Evolutionary conservation across 2,888 invertebrate species (phyloP), one percentile per base, ranked within the genome.

Genomic region (Pocota personata): DNA sequence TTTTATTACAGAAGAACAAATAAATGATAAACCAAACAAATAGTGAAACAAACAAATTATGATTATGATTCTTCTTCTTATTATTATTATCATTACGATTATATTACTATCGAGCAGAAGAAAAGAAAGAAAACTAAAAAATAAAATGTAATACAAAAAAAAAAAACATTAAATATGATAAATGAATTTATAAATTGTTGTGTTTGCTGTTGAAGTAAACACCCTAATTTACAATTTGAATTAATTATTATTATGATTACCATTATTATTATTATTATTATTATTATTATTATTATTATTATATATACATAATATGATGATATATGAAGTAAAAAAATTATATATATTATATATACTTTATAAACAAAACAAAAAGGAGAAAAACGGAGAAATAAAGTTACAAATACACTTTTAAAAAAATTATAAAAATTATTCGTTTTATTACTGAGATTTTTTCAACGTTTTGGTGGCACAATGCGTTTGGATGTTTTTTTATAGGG

Each of bases 1-100:
- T 88, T 88, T 88, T 90, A 90, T 90, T 89, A 89, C 90, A 77
- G 87, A 89, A 80, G 62, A 67, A 6, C 50, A 60, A 50, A 64
- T 52, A 76, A 73, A 67, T 52, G 12, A 73, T 50, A 46, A 79
- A 71, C 7, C 7, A 40, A 50, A 76, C 66, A 71, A 48, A 87
- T 73, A 87, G 71, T 77, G 50, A 84, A 77, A 77, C 57, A 55
- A 79, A 73, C 21, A 87, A 48, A 55, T 50, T 55, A 79, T 76
- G 67, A 35, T 83, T 78, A 82, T 75, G 57, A 71, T 58, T 40
- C 58, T 79, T 57, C 73, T 69, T 69, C 55, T 84, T 27, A 75
- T 86, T 75, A 82, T 76, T 48, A 82, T 87, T 43, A 82, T 83
- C 16, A 87, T 84, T 77, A 79, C 60, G 48, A 69, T 58, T 78